These are phyloP conservation scores for Neoascia interrupta DNA, from an alignment of 2,888 invertebrate species.

Conservation along the genomic window DNA sequence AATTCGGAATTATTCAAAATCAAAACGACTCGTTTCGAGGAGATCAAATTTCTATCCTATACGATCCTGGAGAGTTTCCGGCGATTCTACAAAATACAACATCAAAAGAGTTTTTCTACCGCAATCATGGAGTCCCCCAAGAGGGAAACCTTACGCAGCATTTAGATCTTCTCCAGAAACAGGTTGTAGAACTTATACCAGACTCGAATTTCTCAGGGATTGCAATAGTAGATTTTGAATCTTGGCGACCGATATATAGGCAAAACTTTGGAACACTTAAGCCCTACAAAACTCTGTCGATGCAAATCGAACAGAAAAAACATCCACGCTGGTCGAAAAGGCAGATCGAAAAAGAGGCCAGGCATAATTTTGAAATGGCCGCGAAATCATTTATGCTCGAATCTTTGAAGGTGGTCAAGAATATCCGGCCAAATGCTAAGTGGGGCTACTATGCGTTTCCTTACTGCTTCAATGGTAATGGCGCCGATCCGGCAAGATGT, in stretches of 20 bases:
- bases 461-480: slow-evolving; percentile 50
- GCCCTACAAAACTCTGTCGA: slow-evolving; percentile 45
- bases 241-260: slow-evolving; percentile 52
- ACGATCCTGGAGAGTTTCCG: slow-evolving; percentile 55
- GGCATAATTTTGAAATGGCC: slow-evolving; percentile 34
- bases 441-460: slow-evolving; percentile 64
- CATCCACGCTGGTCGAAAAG: slow-evolving; percentile 41
- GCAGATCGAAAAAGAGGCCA: slow-evolving; percentile 45
- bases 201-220: slow-evolving; percentile 31
- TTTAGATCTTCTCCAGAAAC: slow-evolving; percentile 23
- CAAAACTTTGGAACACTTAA: slow-evolving; percentile 57
- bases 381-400: slow-evolving; percentile 45
- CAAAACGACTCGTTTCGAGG: slow-evolving; percentile 45
- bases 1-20: slow-evolving; percentile 58
- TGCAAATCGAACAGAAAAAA: slow-evolving; percentile 55
- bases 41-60: slow-evolving; percentile 49
- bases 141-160: slow-evolving; percentile 45
- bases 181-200: slow-evolving; percentile 33
- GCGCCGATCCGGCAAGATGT: slow-evolving; percentile 17
- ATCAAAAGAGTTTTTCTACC: slow-evolving; percentile 41
- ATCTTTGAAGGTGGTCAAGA: slow-evolving; percentile 27
- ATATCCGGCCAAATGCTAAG: slow-evolving; percentile 35
- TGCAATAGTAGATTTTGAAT: slow-evolving; percentile 55
- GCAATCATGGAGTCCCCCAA: slow-evolving; percentile 57
- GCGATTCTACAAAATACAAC: slow-evolving; percentile 50